Conservation (phyloP, 1,140 invertebrate species). For the Holcopasites calliopsidis region DNA sequence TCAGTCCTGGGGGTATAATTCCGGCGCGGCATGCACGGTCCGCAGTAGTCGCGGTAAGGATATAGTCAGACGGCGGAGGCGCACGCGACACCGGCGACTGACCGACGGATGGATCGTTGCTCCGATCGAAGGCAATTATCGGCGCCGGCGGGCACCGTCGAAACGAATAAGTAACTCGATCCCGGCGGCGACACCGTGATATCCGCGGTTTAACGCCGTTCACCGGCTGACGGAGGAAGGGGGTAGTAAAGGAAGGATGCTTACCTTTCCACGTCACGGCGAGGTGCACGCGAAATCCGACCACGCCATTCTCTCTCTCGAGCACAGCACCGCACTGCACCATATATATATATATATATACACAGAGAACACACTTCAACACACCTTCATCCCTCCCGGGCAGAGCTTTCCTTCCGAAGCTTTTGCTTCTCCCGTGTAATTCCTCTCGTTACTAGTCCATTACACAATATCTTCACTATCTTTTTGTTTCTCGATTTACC, state of each 20-base stretch:
- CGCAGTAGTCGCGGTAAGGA: conserved; percentile 3
- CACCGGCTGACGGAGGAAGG: not conserved
- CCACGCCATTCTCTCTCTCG: conserved; percentile 63
- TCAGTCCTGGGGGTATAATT: too few species aligned
- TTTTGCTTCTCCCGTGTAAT: conserved; percentile 33
- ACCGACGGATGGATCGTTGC: conserved; percentile 14
- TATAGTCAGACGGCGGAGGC: conserved; percentile 19
- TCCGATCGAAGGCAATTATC: conserved; percentile 24
- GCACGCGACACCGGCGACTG: conserved; percentile 27
- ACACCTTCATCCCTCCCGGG: conserved; percentile 49
- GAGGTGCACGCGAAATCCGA: conserved; percentile 62
- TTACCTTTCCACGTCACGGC: conserved; percentile 64
- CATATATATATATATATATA: conserved; percentile 61
- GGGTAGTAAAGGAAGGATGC: conserved; percentile 3
- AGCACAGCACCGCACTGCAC: conserved; percentile 67
- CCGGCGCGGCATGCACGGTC: not conserved
- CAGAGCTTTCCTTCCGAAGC: conserved; percentile 13
- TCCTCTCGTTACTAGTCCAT: conserved; percentile 9
- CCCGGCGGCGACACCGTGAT: not conserved
- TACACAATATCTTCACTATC: conserved; percentile 12
- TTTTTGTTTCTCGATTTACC: conserved; percentile 22
- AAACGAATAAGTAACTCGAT: conserved; percentile 21
- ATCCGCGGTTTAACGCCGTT: not conserved
- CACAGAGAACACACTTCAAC: conserved; percentile 56
- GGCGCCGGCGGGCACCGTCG: not conserved